phyloP scores from a whole-genome alignment of 1,140 invertebrate genomes.

The Drosophila kohkoa region DNA sequence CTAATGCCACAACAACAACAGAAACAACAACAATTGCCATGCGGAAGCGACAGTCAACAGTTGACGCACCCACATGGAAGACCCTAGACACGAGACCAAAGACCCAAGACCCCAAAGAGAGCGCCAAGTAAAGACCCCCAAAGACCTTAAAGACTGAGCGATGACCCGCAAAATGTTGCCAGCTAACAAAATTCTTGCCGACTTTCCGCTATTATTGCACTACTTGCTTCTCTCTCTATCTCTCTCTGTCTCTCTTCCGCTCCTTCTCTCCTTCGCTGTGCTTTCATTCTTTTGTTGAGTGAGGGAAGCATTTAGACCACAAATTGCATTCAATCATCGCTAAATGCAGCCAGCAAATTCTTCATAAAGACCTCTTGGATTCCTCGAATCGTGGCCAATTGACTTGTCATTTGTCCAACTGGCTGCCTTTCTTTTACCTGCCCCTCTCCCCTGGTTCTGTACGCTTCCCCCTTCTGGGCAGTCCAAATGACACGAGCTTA shows the following conservation, averaged over 20 bases:
- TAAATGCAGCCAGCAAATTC: slow-evolving; percentile 36
- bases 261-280: no score
- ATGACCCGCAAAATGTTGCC: slow-evolving; percentile 44
- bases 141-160: slow-evolving; percentile 3
- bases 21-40: slow-evolving; percentile 27
- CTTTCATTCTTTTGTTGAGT: slow-evolving; percentile 11
- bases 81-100: neutral
- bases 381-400: slow-evolving; percentile 25
- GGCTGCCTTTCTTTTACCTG: no score
- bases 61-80: slow-evolving; percentile 57
- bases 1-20: slow-evolving; percentile 42
- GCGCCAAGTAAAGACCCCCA: no score
- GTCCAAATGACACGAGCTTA: slow-evolving; percentile 5
- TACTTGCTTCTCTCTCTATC: no score
- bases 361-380: slow-evolving; percentile 3
- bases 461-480: neutral
- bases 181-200: slow-evolving; percentile 10
- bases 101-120: neutral
- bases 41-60: slow-evolving; percentile 39
- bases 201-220: neutral
- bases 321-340: slow-evolving; percentile 65
- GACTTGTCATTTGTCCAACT: slow-evolving; percentile 32
- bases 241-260: no score
- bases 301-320: slow-evolving; percentile 62
- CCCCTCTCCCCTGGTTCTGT: no score